Evolutionary conservation across 2,888 invertebrate genomes (phyloP), one percentile per base, ranked within the genome.

Genomic region (Agrochola lychnidis): DNA sequence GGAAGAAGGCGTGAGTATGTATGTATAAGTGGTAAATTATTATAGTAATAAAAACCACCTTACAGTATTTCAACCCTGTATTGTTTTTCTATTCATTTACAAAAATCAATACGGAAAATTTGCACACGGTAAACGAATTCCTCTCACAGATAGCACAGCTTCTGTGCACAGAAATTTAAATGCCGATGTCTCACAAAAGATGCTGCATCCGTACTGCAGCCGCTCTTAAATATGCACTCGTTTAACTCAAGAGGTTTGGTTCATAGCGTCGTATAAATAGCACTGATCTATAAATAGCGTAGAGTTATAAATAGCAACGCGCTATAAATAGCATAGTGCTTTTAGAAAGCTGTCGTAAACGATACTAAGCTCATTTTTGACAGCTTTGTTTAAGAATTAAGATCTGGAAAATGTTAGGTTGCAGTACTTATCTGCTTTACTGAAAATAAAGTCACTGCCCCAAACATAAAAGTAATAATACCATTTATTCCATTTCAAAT

Each of bases 141-240:
- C 30, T 40, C 30, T 48, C 2, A 22, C n/a, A 51, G 30, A 63
- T n/a, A 56, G 51, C 42, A n/a, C 19, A 40, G 48, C 30, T 25
- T 57, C 25, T 53, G 69, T 67, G 57, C 30, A 30, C 67, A 53
- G 40, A 30, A 73, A 82, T 76, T 76, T 53, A 77, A 81, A 81
- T 63, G 56, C 6, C 36, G 63, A 70, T 64, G 63, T 73, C 70
- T 56, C 45, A 48, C 59, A 56, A 56, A 67, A 57, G 45, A 75
- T 53, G 45, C 45, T 53, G 70, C 82, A 73, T 30, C 25, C 45
- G 25, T 45, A 48, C 67, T 19, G 25, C 70, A 2, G 40, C 45
- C 2, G 22, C 64, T 76, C 63, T 81, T 68, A 76, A 67, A 81
- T 68, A 85, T 85, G 67, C 82, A 85, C 76, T 73, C 59, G 68